These are phyloP conservation scores for Cyanistes caeruleus DNA, from an alignment of 2,113 vertebrate species.

Conservation along the genomic window DNA sequence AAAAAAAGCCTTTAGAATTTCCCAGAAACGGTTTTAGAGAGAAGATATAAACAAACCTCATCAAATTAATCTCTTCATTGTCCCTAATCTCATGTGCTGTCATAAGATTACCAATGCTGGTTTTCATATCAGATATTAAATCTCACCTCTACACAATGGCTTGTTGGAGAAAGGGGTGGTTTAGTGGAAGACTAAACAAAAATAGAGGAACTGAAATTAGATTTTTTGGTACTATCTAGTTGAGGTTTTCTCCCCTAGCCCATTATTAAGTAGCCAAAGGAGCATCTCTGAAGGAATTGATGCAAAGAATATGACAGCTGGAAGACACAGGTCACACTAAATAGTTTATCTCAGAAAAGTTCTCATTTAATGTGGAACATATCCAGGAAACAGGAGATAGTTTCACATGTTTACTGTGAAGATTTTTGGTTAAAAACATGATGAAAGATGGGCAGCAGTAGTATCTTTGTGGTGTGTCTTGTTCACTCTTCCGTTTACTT, in stretches of 20 bases:
- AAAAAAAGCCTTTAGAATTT: conserved; percentile 66
- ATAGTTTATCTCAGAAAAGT: neutral
- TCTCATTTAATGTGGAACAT: neutral
- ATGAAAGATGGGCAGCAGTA: neutral
- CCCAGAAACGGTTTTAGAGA: conserved; percentile 78
- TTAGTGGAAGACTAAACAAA: neutral
- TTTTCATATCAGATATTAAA: conserved; percentile 83
- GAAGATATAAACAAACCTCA: conserved; percentile 81
- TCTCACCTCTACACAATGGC: conserved; percentile 40
- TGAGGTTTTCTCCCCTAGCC: neutral
- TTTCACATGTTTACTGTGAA: neutral
- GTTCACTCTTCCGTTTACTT: neutral
- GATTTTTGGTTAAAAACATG: neutral
- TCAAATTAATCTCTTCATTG: conserved; percentile 85
- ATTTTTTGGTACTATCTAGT: neutral
- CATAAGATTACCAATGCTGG: conserved; percentile 83
- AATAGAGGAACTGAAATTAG: neutral
- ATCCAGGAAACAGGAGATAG: neutral
- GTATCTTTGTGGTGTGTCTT: neutral
- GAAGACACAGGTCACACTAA: neutral
- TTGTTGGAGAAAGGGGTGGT: neutral
- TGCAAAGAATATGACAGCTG: neutral
- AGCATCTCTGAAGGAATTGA: neutral
- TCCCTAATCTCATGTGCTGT: conserved; percentile 82
- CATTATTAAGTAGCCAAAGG: neutral